Percentiles rank a stretch among this genome's conserved stretches.
These are phyloP conservation scores for Albula glossodonta DNA, from an alignment of 2,113 vertebrate species.

Conservation along the genomic window DNA sequence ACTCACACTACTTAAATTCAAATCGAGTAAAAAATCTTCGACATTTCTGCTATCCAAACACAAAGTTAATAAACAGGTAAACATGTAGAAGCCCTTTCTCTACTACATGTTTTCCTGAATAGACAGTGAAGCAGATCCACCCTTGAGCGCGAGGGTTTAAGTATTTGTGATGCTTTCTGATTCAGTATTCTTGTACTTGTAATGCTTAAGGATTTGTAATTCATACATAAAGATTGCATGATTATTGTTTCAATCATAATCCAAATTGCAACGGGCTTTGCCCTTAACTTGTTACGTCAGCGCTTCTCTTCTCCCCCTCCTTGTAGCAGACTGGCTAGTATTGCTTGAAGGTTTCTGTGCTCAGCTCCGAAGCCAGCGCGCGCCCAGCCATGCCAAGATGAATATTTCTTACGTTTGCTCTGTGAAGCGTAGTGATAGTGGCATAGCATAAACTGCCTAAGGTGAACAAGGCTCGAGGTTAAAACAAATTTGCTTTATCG, in stretches of 20 bases:
- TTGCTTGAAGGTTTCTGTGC: constrained; percentile 26
- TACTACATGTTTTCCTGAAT: neutral
- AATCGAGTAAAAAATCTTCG: neutral
- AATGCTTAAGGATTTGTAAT: constrained; percentile 24
- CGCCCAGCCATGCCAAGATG: constrained; percentile 23
- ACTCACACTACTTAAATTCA: neutral
- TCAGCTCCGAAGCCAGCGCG: constrained; percentile 15
- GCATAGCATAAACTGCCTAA: constrained; percentile 25
- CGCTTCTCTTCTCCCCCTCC: neutral
- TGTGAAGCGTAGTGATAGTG: constrained; percentile 31
- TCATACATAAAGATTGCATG: constrained; percentile 31
- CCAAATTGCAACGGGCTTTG: constrained; percentile 37
- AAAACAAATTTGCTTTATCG: constrained; percentile 19
- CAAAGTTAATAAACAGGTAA: neutral
- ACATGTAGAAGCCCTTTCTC: neutral
- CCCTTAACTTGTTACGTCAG: constrained; percentile 37
- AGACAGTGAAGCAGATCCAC: constrained; percentile 1
- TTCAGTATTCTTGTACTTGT: neutral
- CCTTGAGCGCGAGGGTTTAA: constrained; percentile 22
- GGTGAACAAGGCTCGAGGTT: constrained; percentile 14
- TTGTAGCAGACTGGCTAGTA: constrained; percentile 18
- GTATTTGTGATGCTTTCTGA: constrained; percentile 32
- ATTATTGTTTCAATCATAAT: constrained; percentile 38
- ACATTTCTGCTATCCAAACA: neutral
- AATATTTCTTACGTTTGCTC: neutral